Evolutionary conservation across 2,888 invertebrate genomes (phyloP), one percentile per base, ranked within the genome.

Genomic region (Magallana nippona): DNA sequence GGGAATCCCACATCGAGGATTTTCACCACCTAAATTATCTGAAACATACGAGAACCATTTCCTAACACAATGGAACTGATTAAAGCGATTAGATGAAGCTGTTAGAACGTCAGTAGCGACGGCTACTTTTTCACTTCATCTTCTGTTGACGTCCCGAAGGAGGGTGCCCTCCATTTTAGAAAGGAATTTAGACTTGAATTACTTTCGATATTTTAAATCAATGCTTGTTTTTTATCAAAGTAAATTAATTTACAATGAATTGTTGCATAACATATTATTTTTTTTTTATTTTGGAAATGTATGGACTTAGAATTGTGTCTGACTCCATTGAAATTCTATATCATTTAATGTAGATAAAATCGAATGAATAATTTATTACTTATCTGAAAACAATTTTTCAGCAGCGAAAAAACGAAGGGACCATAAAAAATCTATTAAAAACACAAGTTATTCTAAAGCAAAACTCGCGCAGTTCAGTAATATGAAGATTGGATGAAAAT

Each of bases 31-130:
- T 62, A 78, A 81, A 85, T 85, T 85, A 82, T 60, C 44, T n/a
- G 63, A 78, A 85, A 83, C 85, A 81, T 83, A 83, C 56, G 83
- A 77, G 79, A 62, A 63, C 77, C 44, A 80, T 84, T 77, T 83
- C 71, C 79, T 56, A 85, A 85, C 81, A 55, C 62, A 55, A 81
- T 27, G 55, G 55, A 22, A 78, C 57, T 85, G 81, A 85, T 85
- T 85, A 11, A 82, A 85, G 81, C 77, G 83, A 63, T 63, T 71
- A 79, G 84, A 79, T 78, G 55, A 78, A 78, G 17, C 55, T 78
- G 56, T 78, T 56, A 58, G 79, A 60, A 82, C 82, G 82, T 82
- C 84, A 85, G 78, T 82, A 82, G 80, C 63, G 79, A 55, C 22
- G 55, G 81, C 56, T 81, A 84, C 81, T 81, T 60, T 78, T 82